phyloP scores from a whole-genome alignment of 2,797 vertebrate genomes.

The Protonibea diacanthus region DNA sequence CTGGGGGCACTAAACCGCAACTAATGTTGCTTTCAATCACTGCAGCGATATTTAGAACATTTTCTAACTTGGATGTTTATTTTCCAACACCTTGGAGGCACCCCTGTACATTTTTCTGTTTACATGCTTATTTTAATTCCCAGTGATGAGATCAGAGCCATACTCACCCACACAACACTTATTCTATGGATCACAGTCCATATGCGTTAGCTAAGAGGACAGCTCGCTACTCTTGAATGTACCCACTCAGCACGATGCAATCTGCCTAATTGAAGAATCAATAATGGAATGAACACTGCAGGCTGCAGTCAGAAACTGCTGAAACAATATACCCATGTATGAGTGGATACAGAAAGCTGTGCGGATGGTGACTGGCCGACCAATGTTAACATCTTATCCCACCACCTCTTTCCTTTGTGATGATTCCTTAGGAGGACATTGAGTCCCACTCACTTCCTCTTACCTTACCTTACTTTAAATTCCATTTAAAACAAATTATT shows the following conservation, averaged over 20 bases:
- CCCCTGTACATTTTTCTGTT: constrained; percentile 2
- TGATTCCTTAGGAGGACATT: constrained; percentile 23
- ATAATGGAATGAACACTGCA: constrained; percentile 45
- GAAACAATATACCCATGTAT: constrained; percentile 13
- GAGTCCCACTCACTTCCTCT: constrained; percentile 2
- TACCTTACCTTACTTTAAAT: constrained; percentile 17
- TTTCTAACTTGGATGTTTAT: background rate
- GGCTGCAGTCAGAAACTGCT: constrained; percentile 30
- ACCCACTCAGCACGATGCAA: constrained; percentile 56
- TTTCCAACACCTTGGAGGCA: background rate
- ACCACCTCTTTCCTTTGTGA: constrained; percentile 3
- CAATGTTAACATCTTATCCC: background rate
- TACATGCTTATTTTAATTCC: constrained; percentile 23
- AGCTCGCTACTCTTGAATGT: constrained; percentile 42
- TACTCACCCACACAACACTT: constrained; percentile 21
- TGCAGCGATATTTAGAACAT: background rate
- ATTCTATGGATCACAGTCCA: constrained; percentile 21
- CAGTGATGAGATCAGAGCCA: constrained; percentile 18
- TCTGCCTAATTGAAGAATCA: constrained; percentile 58
- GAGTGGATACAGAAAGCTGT: constrained; percentile 20
- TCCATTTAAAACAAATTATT: constrained; percentile 22
- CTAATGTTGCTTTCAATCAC: too few species aligned
- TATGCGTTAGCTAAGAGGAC: constrained; percentile 39
- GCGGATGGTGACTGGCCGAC: background rate
- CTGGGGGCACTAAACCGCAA: too few species aligned